A percentile compares a stretch with the other conserved stretches of the same genome.
Evolutionary conservation across 2,113 vertebrate species (phyloP).

Genomic region (Sterrhoptilus dennistouni): DNA sequence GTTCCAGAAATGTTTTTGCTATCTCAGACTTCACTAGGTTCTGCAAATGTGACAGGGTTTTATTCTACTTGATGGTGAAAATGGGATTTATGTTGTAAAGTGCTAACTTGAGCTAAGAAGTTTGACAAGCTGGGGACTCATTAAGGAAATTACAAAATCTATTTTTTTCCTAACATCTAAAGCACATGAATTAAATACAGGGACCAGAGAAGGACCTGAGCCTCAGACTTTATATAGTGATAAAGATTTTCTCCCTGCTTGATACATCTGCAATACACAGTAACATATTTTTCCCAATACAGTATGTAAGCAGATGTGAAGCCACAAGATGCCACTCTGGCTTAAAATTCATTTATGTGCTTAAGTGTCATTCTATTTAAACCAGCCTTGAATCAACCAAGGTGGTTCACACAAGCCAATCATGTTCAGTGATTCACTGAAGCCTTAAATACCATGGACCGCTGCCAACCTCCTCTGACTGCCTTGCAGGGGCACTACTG

Average conservation of each 20-base stretch:
- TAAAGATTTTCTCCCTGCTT: neutral
- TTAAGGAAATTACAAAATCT: neutral
- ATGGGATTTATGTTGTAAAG: neutral
- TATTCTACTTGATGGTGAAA: neutral
- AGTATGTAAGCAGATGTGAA: rapidly evolving
- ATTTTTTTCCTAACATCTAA: neutral
- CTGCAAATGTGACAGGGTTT: neutral
- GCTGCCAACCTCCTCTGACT: neutral
- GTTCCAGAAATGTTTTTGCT: neutral
- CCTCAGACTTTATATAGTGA: neutral
- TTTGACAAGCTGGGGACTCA: neutral
- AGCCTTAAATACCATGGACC: neutral
- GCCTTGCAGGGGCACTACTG: neutral
- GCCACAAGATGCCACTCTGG: neutral
- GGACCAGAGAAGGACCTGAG: neutral
- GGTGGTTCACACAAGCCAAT: neutral
- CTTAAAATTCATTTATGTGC: neutral
- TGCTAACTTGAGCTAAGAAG: neutral
- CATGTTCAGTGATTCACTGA: neutral
- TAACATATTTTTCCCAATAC: neutral
- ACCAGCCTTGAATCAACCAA: neutral
- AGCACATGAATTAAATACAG: neutral
- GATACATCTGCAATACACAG: neutral
- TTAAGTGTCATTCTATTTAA: neutral
- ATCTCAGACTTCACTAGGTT: neutral